Evolutionary conservation across 2,113 vertebrate genomes (phyloP).

Genomic region (Hassar affinis): DNA sequence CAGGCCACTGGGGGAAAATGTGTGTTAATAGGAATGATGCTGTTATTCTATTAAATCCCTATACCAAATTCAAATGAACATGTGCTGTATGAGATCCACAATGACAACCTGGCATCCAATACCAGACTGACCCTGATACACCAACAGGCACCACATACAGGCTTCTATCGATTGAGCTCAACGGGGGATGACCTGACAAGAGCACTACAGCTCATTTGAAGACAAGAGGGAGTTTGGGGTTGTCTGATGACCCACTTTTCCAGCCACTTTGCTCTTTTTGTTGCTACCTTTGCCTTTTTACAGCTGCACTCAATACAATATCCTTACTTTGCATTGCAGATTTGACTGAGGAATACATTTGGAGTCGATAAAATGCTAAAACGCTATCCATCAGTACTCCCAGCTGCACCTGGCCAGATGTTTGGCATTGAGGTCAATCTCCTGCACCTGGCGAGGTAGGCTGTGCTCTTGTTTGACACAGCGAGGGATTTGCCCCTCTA

Average conservation of each 20-base stretch:
- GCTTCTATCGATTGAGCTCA: conserved; percentile 17
- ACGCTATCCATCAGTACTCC: neutral
- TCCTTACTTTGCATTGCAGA: neutral
- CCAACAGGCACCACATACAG: neutral
- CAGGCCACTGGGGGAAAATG: neutral
- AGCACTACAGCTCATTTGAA: neutral
- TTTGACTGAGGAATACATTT: neutral
- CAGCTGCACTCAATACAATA: neutral
- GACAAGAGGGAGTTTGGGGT: neutral
- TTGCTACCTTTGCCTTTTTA: neutral
- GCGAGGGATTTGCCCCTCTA: conserved; percentile 5
- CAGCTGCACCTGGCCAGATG: neutral
- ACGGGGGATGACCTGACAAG: conserved; percentile 11
- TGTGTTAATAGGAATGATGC: no score
- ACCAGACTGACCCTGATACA: conserved; percentile 20
- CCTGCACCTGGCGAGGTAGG: conserved; percentile 8
- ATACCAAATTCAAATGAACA: no score
- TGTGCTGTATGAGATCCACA: no score
- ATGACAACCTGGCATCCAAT: neutral
- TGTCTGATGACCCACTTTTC: conserved; percentile 21
- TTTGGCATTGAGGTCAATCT: neutral
- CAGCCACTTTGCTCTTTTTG: neutral
- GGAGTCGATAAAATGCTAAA: neutral
- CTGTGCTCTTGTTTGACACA: conserved; percentile 13
- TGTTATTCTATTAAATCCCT: neutral